These are phyloP conservation scores for Brachionus manjavacas DNA, from an alignment of 1,140 invertebrate genomes.

Conservation along the genomic window DNA sequence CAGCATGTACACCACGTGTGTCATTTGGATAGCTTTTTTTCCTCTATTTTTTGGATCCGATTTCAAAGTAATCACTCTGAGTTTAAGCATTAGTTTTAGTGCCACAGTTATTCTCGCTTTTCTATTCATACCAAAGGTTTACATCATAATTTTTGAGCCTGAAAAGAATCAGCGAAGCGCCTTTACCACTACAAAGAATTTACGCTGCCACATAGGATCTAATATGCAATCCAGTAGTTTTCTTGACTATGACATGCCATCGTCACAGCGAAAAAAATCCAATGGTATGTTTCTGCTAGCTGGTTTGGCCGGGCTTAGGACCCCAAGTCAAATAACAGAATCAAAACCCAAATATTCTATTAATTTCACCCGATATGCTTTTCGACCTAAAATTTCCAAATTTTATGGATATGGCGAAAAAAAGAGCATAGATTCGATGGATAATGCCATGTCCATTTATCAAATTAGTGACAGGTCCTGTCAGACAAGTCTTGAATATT, in stretches of 20 bases:
- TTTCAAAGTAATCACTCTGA: slow-evolving; percentile 67
- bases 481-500: slow-evolving; percentile 22
- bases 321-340: neutral
- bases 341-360: neutral
- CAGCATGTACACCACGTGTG: slow-evolving; percentile 79
- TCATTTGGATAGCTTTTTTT: slow-evolving; percentile 81
- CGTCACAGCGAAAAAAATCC: neutral
- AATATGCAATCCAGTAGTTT: neutral
- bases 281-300: neutral
- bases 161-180: slow-evolving; percentile 72
- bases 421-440: neutral
- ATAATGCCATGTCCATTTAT: neutral
- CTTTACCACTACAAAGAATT: slow-evolving; percentile 69
- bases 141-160: slow-evolving; percentile 70
- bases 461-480: slow-evolving; percentile 26
- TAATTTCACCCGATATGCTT: neutral
- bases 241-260: neutral
- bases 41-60: slow-evolving; percentile 76
- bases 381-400: neutral
- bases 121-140: slow-evolving; percentile 73
- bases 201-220: slow-evolving; percentile 72
- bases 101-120: slow-evolving; percentile 71
- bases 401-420: neutral
- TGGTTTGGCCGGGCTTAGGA: neutral
- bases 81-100: slow-evolving; percentile 67